Base-by-base conservation (phyloP, 1,140 invertebrate species). In the Zaprionus gabonicus region DNA sequence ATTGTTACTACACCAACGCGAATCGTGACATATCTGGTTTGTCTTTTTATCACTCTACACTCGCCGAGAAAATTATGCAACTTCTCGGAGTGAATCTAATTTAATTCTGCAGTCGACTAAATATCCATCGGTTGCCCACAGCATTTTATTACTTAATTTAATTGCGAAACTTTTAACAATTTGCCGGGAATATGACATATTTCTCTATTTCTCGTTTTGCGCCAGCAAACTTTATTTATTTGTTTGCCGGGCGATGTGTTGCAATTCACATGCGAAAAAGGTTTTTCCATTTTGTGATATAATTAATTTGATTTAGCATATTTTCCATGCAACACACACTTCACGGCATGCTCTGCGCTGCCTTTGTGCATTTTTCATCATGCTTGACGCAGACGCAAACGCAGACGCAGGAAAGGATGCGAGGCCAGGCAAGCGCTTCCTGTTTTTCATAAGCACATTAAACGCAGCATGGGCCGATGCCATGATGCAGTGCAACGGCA, bases 221-320 rank as follows among this genome's bases (percentile, higher is more conserved):
- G 20, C 49, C 49, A 28, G 20, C 31, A 44, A 56, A 74, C 23
- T 70, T 70, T 74, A 38, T 64, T 75, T 70, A 51, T 70, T 70
- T 57, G 58, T 56, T 31, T 62, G 34, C 25, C n/a, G 20, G 23
- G n/a, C 31, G 13, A 23, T 7, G 36, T 70, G 25, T 10, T 49
- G 60, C 74, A 64, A 74, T 67, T 49, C 62, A 51, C 10, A 71
- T 49, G 36, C 59, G 53, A 57, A 72, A 60, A 60, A 4, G 46
- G 20, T 34, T 70, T 63, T 69, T 65, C 28, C 62, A 64, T 56
- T 77, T 80, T 81, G 53, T 72, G 59, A 76, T 76, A 62, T 80
- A 80, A 81, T 81, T 81, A 81, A 81, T 81, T 80, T 73, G 64
- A 81, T 81, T 81, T 77, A 44, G 44, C 57, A 71, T 66, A 70